Evolutionary conservation across 2,797 vertebrate genomes (phyloP).

Genomic region (Geotrypetes seraphini): DNA sequence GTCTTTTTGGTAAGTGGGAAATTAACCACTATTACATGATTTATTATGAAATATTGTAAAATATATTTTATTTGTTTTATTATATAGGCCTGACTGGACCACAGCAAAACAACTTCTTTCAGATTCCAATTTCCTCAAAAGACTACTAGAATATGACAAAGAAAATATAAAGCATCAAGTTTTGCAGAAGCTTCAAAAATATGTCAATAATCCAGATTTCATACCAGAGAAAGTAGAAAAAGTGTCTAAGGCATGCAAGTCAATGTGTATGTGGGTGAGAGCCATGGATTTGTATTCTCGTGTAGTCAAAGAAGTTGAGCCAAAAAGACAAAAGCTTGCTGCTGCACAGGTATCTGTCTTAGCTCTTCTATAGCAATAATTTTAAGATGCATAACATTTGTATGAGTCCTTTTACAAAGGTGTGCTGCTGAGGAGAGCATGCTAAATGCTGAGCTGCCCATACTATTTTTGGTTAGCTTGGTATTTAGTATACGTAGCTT

Average conservation of each 20-base stretch:
- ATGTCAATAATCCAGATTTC: slow-evolving; percentile 71
- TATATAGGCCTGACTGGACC: slow-evolving; percentile 64
- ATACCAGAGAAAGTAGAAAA: slow-evolving; percentile 74
- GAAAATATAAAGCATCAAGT: slow-evolving; percentile 70
- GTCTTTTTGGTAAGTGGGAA: too few species aligned
- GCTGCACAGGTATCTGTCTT: slow-evolving; percentile 64
- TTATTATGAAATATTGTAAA: too few species aligned
- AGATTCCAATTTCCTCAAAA: slow-evolving; percentile 66
- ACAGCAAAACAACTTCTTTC: slow-evolving; percentile 71
- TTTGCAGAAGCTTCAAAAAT: slow-evolving; percentile 65
- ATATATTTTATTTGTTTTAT: neutral
- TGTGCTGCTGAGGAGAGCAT: too few species aligned
- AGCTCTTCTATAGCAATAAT: too few species aligned
- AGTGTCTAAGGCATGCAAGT: slow-evolving; percentile 70
- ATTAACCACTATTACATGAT: too few species aligned
- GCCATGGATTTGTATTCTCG: slow-evolving; percentile 72
- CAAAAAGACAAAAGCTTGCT: slow-evolving; percentile 65
- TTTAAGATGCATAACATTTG: too few species aligned
- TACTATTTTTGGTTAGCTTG: too few species aligned
- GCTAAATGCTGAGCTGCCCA: too few species aligned
- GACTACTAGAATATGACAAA: slow-evolving; percentile 68
- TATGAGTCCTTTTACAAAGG: too few species aligned
- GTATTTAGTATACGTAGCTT: too few species aligned
- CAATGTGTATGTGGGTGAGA: slow-evolving; percentile 80
- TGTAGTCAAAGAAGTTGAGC: slow-evolving; percentile 66